A percentile compares a stretch with the other conserved stretches of the same genome.
These are phyloP conservation scores for Leptinotarsa peninsularis DNA, from an alignment of 2,888 invertebrate genomes.

Conservation along the genomic window DNA sequence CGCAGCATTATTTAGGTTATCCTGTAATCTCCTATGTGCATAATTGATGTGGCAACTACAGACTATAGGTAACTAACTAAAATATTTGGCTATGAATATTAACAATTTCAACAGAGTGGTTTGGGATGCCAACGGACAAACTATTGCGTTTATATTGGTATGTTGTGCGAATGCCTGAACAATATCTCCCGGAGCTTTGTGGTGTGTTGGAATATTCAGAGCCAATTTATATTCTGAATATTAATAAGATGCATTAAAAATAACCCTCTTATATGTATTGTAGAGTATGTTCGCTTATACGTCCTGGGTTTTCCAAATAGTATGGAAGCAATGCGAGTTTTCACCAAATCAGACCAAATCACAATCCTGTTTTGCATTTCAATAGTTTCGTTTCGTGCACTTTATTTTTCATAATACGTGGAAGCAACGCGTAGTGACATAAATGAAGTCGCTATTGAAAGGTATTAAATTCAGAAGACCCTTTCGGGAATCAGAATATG, in stretches of 20 bases:
- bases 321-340: not conserved
- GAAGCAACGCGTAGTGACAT: no score
- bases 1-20: not conserved
- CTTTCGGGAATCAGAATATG: no score
- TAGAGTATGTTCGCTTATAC: not conserved
- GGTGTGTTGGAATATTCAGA: not conserved
- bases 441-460: no score
- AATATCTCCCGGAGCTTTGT: not conserved
- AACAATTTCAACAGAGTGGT: not conserved
- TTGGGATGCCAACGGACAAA: not conserved
- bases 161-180: not conserved
- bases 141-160: not conserved
- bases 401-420: no score
- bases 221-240: constrained; percentile 16
- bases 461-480: no score
- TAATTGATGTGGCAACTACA: not conserved
- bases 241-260: not conserved
- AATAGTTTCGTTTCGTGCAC: no score
- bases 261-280: constrained; percentile 4
- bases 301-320: not conserved
- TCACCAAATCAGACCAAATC: not conserved
- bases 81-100: not conserved
- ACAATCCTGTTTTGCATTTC: not conserved
- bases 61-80: not conserved
- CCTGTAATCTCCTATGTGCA: not conserved